A percentile compares a stretch with the other conserved stretches of the same genome.
Conservation (phyloP, 2,797 vertebrate genomes). For the Heteromormyrus szaboi region DNA sequence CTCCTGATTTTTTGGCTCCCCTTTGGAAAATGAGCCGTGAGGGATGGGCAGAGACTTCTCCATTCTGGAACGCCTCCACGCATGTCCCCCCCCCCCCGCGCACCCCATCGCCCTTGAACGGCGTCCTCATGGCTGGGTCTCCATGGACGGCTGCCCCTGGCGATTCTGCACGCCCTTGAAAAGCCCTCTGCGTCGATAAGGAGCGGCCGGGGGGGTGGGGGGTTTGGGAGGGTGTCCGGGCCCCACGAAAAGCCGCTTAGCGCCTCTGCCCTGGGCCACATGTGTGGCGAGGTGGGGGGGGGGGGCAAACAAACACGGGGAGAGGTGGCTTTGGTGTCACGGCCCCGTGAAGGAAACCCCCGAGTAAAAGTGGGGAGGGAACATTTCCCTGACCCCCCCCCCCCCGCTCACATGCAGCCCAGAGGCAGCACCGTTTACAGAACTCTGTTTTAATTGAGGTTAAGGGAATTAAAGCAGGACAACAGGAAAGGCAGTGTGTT, state of each 20-base stretch:
- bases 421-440: conserved; percentile 19
- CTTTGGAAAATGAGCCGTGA: conserved; percentile 7
- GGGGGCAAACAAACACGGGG: neutral
- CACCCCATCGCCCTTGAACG: neutral
- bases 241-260: conserved; percentile 40
- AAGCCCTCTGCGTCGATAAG: conserved; percentile 27
- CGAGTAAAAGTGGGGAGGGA: neutral
- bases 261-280: conserved; percentile 26
- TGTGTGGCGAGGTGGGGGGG: conserved; percentile 31
- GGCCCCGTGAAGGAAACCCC: neutral
- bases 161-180: conserved; percentile 26
- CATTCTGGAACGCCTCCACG: neutral
- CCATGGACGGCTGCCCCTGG: neutral
- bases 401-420: neutral
- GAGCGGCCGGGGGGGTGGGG: conserved; percentile 28
- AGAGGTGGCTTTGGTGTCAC: neutral
- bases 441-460: conserved; percentile 10
- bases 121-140: neutral
- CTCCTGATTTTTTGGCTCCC: conserved; percentile 1
- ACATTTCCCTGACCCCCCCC: neutral
- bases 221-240: conserved; percentile 16
- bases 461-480: neutral
- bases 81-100: neutral
- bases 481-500: neutral
- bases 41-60: conserved; percentile 1